Conservation (phyloP, 2,113 vertebrate genomes). For the Madoqua kirkii region DNA sequence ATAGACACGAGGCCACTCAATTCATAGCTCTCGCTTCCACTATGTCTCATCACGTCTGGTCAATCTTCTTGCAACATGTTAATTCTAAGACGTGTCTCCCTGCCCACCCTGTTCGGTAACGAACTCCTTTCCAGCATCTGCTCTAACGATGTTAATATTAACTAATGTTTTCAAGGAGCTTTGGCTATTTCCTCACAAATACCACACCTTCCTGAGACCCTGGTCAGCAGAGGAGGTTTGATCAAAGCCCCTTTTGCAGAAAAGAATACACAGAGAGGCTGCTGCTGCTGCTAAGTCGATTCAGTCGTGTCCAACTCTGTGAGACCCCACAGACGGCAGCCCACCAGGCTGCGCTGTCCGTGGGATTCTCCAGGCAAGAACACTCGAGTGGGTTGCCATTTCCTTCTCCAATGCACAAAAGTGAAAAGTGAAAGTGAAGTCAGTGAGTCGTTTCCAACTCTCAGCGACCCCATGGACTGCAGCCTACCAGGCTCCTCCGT, state of each 20-base stretch:
- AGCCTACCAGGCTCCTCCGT: too few species aligned
- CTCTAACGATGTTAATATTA: not conserved
- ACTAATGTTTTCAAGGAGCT: not conserved
- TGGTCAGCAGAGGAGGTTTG: not conserved
- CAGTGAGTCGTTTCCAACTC: too few species aligned
- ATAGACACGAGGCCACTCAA: not conserved
- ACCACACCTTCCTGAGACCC: not conserved
- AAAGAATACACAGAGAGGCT: not conserved
- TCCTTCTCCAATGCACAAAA: too few species aligned
- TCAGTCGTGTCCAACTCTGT: too few species aligned
- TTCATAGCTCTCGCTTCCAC: not conserved
- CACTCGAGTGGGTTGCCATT: too few species aligned
- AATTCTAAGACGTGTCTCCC: not conserved
- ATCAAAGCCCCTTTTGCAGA: not conserved
- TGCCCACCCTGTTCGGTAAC: not conserved
- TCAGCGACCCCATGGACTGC: too few species aligned
- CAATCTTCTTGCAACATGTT: fast-evolving
- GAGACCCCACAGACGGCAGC: too few species aligned
- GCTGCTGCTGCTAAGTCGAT: too few species aligned
- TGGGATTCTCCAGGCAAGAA: too few species aligned
- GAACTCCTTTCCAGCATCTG: not conserved
- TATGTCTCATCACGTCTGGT: not conserved
- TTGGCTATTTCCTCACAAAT: not conserved
- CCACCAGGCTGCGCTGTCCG: too few species aligned
- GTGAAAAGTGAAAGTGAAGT: too few species aligned